Evolutionary conservation across 2,113 vertebrate species (phyloP), one percentile per base, ranked within the genome.

Genomic region (Corythornis madagascariensis): DNA sequence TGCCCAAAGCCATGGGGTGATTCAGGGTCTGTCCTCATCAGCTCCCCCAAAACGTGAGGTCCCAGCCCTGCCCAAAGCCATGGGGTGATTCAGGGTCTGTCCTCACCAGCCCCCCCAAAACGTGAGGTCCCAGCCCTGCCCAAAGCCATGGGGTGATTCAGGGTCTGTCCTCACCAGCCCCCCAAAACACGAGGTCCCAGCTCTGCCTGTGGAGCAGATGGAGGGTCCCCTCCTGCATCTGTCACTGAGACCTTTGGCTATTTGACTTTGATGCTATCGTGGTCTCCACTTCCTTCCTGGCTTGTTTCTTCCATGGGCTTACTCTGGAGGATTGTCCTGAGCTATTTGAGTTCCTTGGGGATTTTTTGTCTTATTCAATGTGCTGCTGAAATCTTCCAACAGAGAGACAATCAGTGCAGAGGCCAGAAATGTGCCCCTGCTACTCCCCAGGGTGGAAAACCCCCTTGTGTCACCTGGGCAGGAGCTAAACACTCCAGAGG

Each of bases 321-420:
- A 20, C 48, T 35, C 42, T 10, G 33, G 53, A 33, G 20, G 13
- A 12, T 48, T n/a, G 24, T 67, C 78, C 55, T 28, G 28, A 21
- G 15, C 7, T 18, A 1, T 52, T 67, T 38, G 16, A 19, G 12
- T 33, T 53, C 47, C 19, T n/a, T 1, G 2, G 19, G 28, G 6
- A 4, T 5, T 50, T 47, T 47, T 56, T n/a, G 29, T 6, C 5
- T 18, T 50, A 1, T 52, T 73, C 25, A 4, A 11, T 0, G 0
- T 35, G 2, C 2, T 1, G 5, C 61, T 28, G 56, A 52, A 70
- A 43, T 35, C 38, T 73, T 86, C 60, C 33, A 1, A 2, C 29
- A 12, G 60, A 24, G 60, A 40, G 2, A 12, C 47, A 52, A 40
- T 22, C 5, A 11, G 6, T 4, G 24, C 9, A 38, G 72, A 59